phyloP scores from a whole-genome alignment of 2,113 vertebrate species.

The Brachionichthys hirsutus region DNA sequence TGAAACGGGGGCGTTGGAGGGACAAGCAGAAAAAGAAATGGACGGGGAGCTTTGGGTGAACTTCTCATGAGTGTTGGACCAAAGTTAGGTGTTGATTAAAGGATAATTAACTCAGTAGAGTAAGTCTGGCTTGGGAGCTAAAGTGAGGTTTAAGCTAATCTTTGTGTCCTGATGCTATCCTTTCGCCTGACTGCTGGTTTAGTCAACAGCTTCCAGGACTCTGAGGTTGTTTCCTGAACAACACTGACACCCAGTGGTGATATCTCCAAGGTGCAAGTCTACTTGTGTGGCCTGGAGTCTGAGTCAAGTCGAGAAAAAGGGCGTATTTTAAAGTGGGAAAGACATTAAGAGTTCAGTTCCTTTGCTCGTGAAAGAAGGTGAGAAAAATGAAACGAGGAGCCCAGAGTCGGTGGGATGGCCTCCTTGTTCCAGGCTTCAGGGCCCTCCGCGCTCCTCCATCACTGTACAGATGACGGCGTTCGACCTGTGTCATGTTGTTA shows the following conservation, averaged over 20 bases:
- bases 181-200: background rate
- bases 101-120: background rate
- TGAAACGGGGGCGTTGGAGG: conserved; percentile 25
- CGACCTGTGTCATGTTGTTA: conserved; percentile 13
- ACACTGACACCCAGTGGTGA: conserved; percentile 62
- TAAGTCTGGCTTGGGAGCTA: background rate
- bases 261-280: background rate
- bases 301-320: no score
- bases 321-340: no score
- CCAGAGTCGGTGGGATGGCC: no score
- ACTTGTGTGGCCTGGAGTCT: background rate
- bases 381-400: no score
- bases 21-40: conserved; percentile 40
- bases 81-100: conserved; percentile 24
- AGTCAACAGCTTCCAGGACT: background rate
- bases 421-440: conserved; percentile 10
- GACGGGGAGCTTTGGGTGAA: conserved; percentile 34
- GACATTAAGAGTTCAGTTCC: no score
- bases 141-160: no score
- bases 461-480: conserved; percentile 24
- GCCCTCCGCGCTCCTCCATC: conserved; percentile 4
- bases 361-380: background rate
- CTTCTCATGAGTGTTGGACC: conserved; percentile 24
- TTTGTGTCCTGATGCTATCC: background rate
- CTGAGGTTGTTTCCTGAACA: background rate